phyloP scores from a whole-genome alignment of 2,888 invertebrate species.

The Stenchaetothrips biformis region DNA sequence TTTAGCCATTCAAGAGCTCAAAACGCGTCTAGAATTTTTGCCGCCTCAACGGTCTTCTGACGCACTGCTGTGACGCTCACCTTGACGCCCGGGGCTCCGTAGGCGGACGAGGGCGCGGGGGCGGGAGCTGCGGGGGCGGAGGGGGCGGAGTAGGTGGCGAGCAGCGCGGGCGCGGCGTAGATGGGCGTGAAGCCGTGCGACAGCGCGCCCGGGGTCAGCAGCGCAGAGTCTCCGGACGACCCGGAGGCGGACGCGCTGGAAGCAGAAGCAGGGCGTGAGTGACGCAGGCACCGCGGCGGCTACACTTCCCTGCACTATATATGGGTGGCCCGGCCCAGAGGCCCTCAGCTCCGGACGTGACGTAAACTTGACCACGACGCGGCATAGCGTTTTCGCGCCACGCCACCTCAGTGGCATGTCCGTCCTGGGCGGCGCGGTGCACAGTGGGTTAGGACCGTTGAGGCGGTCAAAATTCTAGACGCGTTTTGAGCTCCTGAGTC shows the following conservation, averaged over 20 bases:
- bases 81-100: constrained; percentile 11
- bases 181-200: constrained; percentile 17
- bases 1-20: no score
- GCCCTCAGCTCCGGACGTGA: no score
- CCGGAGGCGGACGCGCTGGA: not conserved
- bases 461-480: no score
- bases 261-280: not conserved
- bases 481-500: not conserved
- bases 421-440: not conserved
- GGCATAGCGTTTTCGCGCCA: no score
- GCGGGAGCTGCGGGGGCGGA: not conserved
- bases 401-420: no score
- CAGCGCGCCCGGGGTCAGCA: not conserved
- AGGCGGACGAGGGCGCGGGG: not conserved
- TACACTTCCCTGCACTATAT: not conserved
- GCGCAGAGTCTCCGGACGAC: not conserved
- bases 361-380: no score
- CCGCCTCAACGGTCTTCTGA: no score
- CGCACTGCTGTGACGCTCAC: not conserved
- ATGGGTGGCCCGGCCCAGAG: no score
- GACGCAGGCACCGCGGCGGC: not conserved
- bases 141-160: not conserved
- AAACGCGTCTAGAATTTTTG: no score
- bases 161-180: not conserved
- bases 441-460: not conserved